Evolutionary conservation across 1,140 invertebrate genomes (phyloP).

Genomic region (Kradibia gibbosae): DNA sequence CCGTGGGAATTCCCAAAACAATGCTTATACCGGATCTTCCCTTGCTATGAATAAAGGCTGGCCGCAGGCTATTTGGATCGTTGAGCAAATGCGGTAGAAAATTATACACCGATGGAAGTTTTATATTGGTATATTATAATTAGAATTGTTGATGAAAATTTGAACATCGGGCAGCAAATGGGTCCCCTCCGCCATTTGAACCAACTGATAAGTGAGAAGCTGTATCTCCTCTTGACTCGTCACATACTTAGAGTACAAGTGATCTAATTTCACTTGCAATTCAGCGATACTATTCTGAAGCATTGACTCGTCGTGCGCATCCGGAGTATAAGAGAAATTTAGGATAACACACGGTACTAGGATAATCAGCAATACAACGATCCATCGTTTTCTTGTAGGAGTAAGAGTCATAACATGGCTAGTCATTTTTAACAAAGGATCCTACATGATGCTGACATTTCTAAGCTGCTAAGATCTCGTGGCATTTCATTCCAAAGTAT

Average conservation of each 20-base stretch:
- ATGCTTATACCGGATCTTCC: constrained; percentile 84
- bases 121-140: constrained; percentile 67
- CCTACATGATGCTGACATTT: constrained; percentile 57
- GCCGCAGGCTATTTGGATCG: constrained; percentile 83
- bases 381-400: constrained; percentile 58
- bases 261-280: constrained; percentile 75
- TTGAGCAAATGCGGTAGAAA: constrained; percentile 91
- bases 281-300: constrained; percentile 76
- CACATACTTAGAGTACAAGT: constrained; percentile 75
- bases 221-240: constrained; percentile 73
- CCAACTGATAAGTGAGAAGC: constrained; percentile 64
- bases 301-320: constrained; percentile 72
- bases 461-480: constrained; percentile 19
- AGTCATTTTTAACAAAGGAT: constrained; percentile 57
- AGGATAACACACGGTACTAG: constrained; percentile 64
- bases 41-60: constrained; percentile 84
- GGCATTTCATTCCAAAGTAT: not conserved
- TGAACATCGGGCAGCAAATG: constrained; percentile 68
- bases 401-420: constrained; percentile 62
- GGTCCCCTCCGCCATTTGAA: constrained; percentile 63
- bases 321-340: constrained; percentile 64
- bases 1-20: constrained; percentile 91
- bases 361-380: constrained; percentile 62
- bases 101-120: constrained; percentile 85
- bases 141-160: constrained; percentile 64